Conservation (phyloP, 1,140 invertebrate species). For the Sitophilus oryzae region DNA sequence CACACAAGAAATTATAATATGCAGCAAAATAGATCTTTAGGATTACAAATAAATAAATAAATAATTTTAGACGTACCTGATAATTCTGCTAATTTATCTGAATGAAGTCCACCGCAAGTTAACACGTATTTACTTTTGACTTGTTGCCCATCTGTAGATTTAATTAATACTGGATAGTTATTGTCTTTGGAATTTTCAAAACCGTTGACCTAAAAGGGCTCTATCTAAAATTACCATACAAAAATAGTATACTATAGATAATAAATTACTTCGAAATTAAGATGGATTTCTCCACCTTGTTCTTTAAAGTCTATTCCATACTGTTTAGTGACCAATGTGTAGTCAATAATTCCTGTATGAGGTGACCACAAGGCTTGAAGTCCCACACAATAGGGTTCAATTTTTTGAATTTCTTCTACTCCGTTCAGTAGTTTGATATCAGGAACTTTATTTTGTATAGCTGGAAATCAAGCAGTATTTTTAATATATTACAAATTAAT, state of each 20-base stretch:
- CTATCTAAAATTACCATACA: neutral
- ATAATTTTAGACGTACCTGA: too few species aligned
- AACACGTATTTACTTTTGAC: conserved; percentile 24
- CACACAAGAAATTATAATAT: too few species aligned
- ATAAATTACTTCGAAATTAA: conserved; percentile 21
- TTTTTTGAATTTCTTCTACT: conserved; percentile 67
- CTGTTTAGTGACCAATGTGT: conserved; percentile 73
- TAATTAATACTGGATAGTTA: conserved; percentile 24
- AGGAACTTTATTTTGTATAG: conserved; percentile 64
- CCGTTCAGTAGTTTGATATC: conserved; percentile 67
- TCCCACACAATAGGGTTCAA: conserved; percentile 89
- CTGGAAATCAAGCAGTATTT: too few species aligned
- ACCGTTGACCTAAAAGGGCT: conserved; percentile 6
- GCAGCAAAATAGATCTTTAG: too few species aligned
- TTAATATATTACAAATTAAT: too few species aligned
- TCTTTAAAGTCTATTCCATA: conserved; percentile 81
- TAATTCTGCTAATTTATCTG: conserved; percentile 57
- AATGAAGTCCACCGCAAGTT: conserved; percentile 22
- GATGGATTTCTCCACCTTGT: conserved; percentile 47
- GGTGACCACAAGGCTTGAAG: conserved; percentile 93
- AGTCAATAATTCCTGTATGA: conserved; percentile 96
- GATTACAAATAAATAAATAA: too few species aligned
- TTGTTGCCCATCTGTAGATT: conserved; percentile 9
- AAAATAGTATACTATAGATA: neutral
- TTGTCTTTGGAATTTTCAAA: conserved; percentile 13